Evolutionary conservation across 2,113 vertebrate species (phyloP), one percentile per base, ranked within the genome.

Genomic region (Siniperca chuatsi): DNA sequence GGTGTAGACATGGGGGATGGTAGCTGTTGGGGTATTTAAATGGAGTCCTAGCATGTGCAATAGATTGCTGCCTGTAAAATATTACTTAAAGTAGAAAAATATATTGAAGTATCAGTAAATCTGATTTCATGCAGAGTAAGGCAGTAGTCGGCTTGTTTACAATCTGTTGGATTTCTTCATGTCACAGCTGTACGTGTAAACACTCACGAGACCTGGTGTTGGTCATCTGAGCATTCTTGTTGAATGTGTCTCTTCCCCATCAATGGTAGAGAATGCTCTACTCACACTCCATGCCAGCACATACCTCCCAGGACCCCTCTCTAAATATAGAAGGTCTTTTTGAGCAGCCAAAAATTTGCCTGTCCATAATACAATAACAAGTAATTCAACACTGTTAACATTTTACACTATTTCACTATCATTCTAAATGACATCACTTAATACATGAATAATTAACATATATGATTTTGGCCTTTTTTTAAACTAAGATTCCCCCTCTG

Each of bases 301-400:
- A 96, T 96, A 94, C 92, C 95, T 94, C 90, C 82, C 86, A 95
- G 95, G 93, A 93, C 95, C 95, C 93, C 91, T 86, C 78, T 90
- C 96, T 96, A 96, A 95, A 95, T 96, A 95, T 96, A 96, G 95
- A 91, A 75, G 78, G 81, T 85, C 71, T 90, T 83, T 84, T 60
- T 70, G 83, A 84, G 92, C 90, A 84, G 90, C 75, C 92, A 46
- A 78, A 87, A 82, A 85, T 25, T 20, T 94, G 93, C 93, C 95
- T 93, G 94, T 76, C 40, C 1, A 5, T 61, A 88, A 90, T 79
- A 79, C 68, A 50, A 78, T 66, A 40, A 66, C 2, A 13, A 42
- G 35, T 6, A 50, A 57, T 65, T 57, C 25, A 33, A 37, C 42
- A n/a, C n/a, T 0, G 0, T 35, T 10, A 16, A 57, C 13, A 44